A percentile compares a stretch with the other conserved stretches of the same genome.
Conservation (phyloP, 2,888 invertebrate species). For the Sylvicola cinctus region DNA sequence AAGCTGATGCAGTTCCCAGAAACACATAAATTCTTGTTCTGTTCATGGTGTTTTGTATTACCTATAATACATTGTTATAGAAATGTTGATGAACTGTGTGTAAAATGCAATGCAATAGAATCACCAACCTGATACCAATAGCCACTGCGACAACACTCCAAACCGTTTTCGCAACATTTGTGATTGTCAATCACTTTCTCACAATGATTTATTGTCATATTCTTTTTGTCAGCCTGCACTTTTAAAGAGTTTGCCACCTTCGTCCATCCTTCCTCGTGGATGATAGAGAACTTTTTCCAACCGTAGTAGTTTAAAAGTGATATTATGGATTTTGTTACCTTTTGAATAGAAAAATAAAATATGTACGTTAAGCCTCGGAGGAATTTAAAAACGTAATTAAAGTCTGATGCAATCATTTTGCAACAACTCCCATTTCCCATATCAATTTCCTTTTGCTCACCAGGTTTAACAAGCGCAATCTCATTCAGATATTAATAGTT, state of each 20-base stretch:
- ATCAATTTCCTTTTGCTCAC: too few relatives aligned
- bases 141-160: slow-evolving; percentile 54
- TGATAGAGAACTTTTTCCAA: slow-evolving; percentile 85
- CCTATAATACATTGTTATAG: slow-evolving; percentile 10
- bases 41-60: slow-evolving; percentile 58
- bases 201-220: slow-evolving; percentile 69
- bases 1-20: slow-evolving; percentile 63
- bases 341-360: slow-evolving; percentile 14
- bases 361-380: too few relatives aligned
- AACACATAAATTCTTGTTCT: slow-evolving; percentile 86
- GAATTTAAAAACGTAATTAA: too few relatives aligned
- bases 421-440: too few relatives aligned
- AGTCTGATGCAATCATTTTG: too few relatives aligned
- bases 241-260: slow-evolving; percentile 65
- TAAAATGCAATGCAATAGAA: background rate
- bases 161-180: slow-evolving; percentile 55
- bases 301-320: slow-evolving; percentile 75
- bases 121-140: slow-evolving; percentile 58
- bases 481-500: too few relatives aligned
- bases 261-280: slow-evolving; percentile 62
- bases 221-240: slow-evolving; percentile 49
- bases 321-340: slow-evolving; percentile 89
- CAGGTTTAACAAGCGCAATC: too few relatives aligned
- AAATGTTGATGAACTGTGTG: background rate
- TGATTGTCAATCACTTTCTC: slow-evolving; percentile 46